These are phyloP conservation scores for Eupithecia vulgata DNA, from an alignment of 2,888 invertebrate genomes.

Conservation along the genomic window DNA sequence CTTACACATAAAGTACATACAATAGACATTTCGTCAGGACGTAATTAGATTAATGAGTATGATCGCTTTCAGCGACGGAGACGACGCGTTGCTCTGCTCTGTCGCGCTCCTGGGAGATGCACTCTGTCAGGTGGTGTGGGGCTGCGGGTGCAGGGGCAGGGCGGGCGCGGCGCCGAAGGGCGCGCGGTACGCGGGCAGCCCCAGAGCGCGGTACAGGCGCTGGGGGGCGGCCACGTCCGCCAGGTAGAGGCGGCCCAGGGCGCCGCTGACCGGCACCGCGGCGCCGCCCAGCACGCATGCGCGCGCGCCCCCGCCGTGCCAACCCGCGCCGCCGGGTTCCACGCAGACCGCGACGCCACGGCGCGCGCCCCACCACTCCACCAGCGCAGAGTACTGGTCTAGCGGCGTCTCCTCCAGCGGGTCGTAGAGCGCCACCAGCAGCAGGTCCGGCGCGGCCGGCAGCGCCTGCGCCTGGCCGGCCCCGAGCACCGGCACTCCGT, in stretches of 20 bases:
- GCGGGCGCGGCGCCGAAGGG: conserved; percentile 86
- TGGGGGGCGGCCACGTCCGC: conserved; percentile 93
- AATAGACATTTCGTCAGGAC: background rate
- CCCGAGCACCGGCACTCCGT: conserved; percentile 87
- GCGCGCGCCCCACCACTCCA: conserved; percentile 27
- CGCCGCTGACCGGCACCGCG: conserved; percentile 54
- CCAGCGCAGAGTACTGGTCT: conserved; percentile 46
- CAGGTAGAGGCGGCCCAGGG: conserved; percentile 87
- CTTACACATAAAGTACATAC: background rate
- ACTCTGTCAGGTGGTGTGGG: conserved; percentile 38
- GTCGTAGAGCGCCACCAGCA: conserved; percentile 65
- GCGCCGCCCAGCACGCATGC: conserved; percentile 72
- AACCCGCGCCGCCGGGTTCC: conserved; percentile 88
- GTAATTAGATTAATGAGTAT: background rate
- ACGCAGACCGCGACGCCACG: conserved; percentile 43
- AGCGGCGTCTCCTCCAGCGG: conserved; percentile 41
- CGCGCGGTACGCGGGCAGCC: conserved; percentile 89
- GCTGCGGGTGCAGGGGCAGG: conserved; percentile 73
- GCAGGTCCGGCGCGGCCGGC: conserved; percentile 55
- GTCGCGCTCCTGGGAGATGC: too few relatives aligned
- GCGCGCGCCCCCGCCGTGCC: conserved; percentile 50
- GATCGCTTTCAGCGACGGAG: background rate
- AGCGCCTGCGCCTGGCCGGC: conserved; percentile 34
- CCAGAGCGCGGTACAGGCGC: conserved; percentile 79
- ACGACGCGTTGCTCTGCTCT: background rate